Base-by-base conservation (phyloP, 2,797 vertebrate species). In the Pitangus sulphuratus region DNA sequence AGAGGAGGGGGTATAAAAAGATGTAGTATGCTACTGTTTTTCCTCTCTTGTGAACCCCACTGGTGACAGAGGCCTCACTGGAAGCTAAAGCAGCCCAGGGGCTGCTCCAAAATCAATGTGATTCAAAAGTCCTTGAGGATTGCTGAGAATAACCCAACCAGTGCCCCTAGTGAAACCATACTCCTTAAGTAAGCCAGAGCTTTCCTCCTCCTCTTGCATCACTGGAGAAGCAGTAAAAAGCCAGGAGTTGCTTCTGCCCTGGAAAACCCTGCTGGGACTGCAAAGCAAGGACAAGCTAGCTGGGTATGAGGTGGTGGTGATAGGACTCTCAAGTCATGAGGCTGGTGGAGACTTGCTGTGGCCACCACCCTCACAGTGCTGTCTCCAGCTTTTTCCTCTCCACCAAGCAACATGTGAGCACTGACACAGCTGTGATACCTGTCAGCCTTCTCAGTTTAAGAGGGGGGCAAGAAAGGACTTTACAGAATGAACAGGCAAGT, bases 381-480 rank as follows among this genome's bases (percentile, higher is more conserved):
- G 8, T n/a, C 51, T n/a, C 53, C 65, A 78, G 56, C 31, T 64
- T 56, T 6, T 37, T n/a, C 30, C 37, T 69, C 40, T 58, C 21
- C 66, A 51, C 66, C 30, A 18, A 26, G 56, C 19, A 44, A 21
- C 6, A 15, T 0, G 9, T 25, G 44, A 66, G 33, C 53, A 28
- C n/a, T 7, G 56, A 19, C 51, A 33, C 0, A 1, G 24, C 21
- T 7, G 26, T 3, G 58, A 84, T 21, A 40, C 14, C 11, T 7
- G 1, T 25, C 3, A 4, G 40, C 48, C 16, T 40, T 39, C 53
- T 35, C 79, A 33, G 24, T 47, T 74, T 64, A 30, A 84, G 33
- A 75, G 44, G 4, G 22, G 92, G 51, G n/a, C 39, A 53, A 48
- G 40, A 80, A 24, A 48, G 26, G 18, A 42, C 75, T 87, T 82